phyloP scores from a whole-genome alignment of 2,888 invertebrate species.

The Plagodis pulveraria region DNA sequence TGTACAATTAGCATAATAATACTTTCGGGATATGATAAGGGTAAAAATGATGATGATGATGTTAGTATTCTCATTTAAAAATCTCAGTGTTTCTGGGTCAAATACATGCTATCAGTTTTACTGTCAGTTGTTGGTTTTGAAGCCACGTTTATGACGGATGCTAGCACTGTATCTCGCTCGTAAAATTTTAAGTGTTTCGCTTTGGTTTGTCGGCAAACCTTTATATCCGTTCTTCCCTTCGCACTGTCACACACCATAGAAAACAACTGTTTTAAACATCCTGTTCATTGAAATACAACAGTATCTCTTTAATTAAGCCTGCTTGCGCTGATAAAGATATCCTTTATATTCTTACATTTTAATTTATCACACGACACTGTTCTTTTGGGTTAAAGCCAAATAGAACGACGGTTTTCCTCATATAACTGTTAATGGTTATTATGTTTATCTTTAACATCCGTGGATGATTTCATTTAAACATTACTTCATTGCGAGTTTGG shows the following conservation, averaged over 20 bases:
- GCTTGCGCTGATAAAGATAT: not conserved
- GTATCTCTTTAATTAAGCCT: not conserved
- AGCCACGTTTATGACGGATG: constrained; percentile 34
- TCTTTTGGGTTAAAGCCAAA: constrained; percentile 3
- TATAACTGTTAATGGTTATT: constrained; percentile 3
- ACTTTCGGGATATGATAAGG: no score
- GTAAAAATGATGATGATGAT: no score
- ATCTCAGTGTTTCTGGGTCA: not conserved
- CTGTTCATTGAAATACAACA: constrained; percentile 1
- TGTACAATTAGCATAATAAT: no score
- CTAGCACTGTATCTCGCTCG: constrained; percentile 48
- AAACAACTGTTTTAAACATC: constrained; percentile 18
- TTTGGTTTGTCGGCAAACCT: constrained; percentile 44
- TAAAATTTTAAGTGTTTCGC: constrained; percentile 53
- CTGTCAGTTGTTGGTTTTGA: constrained; percentile 27
- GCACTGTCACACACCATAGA: constrained; percentile 18
- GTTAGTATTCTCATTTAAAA: no score
- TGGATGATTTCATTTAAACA: constrained; percentile 12
- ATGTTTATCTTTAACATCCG: constrained; percentile 7
- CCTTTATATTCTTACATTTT: not conserved
- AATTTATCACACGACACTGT: not conserved
- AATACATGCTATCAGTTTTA: constrained; percentile 25
- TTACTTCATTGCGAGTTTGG: constrained; percentile 17
- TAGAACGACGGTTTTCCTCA: not conserved
- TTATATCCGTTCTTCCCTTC: constrained; percentile 31